phyloP scores from a whole-genome alignment of 2,888 invertebrate genomes.

The Eurois occulta region DNA sequence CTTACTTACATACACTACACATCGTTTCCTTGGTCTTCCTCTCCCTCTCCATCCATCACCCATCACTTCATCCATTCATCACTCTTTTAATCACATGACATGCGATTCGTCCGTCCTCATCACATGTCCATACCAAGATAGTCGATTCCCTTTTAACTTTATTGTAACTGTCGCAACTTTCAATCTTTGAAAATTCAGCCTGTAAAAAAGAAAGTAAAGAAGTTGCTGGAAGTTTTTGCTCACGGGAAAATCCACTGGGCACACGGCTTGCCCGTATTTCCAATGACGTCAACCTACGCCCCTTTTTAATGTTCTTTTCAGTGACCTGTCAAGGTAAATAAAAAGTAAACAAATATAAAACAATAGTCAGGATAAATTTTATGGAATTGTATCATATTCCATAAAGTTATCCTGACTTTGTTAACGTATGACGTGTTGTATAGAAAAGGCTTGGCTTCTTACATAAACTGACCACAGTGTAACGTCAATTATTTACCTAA shows the following conservation, averaged over 20 bases:
- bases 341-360: slow-evolving; percentile 11
- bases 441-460: neutral
- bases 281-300: slow-evolving; percentile 11
- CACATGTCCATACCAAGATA: too few species aligned
- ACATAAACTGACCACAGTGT: slow-evolving; percentile 7
- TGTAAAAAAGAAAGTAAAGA: neutral
- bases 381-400: slow-evolving; percentile 9
- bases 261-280: neutral
- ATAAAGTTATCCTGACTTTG: slow-evolving; percentile 32
- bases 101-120: too few species aligned
- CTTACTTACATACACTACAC: too few species aligned
- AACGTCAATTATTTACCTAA: neutral
- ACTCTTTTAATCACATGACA: too few species aligned
- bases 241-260: neutral
- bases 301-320: neutral
- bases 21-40: too few species aligned
- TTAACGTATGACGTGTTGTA: slow-evolving; percentile 9
- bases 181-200: too few species aligned
- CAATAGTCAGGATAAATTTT: slow-evolving; percentile 43
- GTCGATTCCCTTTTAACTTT: too few species aligned
- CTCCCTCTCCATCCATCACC: too few species aligned
- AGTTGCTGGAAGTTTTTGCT: neutral
- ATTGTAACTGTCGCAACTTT: too few species aligned
- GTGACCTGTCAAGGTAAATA: neutral
- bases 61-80: too few species aligned